phyloP scores from a whole-genome alignment of 2,888 invertebrate species.

The Drosophila rellima region DNA sequence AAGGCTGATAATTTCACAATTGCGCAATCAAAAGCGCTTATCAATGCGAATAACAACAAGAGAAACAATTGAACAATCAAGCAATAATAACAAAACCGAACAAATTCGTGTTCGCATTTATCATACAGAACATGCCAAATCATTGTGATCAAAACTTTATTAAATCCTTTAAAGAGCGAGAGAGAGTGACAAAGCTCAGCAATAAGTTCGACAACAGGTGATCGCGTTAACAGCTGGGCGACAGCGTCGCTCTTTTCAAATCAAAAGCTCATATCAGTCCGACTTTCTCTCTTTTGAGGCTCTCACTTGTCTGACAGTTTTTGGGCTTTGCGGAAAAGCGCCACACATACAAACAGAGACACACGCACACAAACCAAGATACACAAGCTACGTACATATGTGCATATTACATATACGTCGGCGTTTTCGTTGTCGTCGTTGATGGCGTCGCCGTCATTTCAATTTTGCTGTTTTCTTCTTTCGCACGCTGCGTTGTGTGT shows the following conservation, averaged over 20 bases:
- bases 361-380: conserved; percentile 35
- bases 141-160: conserved; percentile 13
- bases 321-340: conserved; percentile 76
- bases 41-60: conserved; percentile 24
- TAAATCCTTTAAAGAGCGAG: conserved; percentile 25
- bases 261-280: conserved; percentile 36
- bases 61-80: conserved; percentile 20
- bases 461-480: conserved; percentile 65
- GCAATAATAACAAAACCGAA: conserved; percentile 16
- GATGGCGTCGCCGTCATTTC: conserved; percentile 55
- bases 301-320: conserved; percentile 57
- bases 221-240: conserved; percentile 50
- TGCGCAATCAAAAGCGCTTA: conserved; percentile 30
- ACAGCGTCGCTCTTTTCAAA: conserved; percentile 22
- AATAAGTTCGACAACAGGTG: conserved; percentile 55
- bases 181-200: conserved; percentile 16
- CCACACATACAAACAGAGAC: conserved; percentile 31
- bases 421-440: conserved; percentile 32
- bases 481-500: conserved; percentile 61
- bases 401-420: conserved; percentile 68
- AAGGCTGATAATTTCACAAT: conserved; percentile 39
- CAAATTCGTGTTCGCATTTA: conserved; percentile 24
- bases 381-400: conserved; percentile 17
- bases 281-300: conserved; percentile 29
- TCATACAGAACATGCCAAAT: conserved; percentile 7